These are phyloP conservation scores for Pristionchus mayeri DNA, from an alignment of 2,888 invertebrate genomes.

Conservation along the genomic window DNA sequence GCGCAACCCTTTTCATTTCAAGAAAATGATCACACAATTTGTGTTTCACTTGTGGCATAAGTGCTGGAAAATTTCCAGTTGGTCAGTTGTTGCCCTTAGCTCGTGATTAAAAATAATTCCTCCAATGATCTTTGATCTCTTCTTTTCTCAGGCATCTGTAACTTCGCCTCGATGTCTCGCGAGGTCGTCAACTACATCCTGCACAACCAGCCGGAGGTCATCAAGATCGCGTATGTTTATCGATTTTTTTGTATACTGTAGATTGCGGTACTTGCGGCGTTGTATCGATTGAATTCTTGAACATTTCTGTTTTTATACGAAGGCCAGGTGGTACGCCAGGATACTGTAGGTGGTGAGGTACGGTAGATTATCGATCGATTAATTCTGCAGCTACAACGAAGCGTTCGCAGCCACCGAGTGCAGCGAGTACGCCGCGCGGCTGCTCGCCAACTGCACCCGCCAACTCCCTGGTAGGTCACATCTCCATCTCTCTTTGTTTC, in stretches of 20 bases:
- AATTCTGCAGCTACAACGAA: conserved; percentile 14
- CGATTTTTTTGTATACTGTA: not conserved
- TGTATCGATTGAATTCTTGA: not conserved
- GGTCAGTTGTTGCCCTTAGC: no score
- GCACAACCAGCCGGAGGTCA: conserved; percentile 9
- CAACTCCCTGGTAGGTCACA: conserved; percentile 30
- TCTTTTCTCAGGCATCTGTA: conserved; percentile 57
- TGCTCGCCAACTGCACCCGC: conserved; percentile 61
- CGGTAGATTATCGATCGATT: not conserved
- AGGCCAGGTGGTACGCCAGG: no score
- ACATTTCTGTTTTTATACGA: no score
- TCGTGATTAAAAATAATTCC: no score
- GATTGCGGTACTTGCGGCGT: not conserved
- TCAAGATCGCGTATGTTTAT: conserved; percentile 46
- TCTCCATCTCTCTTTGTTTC: no score
- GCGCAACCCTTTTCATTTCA: no score
- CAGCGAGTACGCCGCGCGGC: conserved; percentile 56
- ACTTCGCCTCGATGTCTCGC: conserved; percentile 62
- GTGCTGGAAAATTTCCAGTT: no score
- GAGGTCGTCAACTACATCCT: conserved; percentile 61
- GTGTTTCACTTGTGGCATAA: no score
- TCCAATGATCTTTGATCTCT: not conserved
- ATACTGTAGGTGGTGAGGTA: not conserved
- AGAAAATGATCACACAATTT: no score
- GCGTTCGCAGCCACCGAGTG: conserved; percentile 15